Percentiles rank a stretch among this genome's conserved stretches.
These are phyloP conservation scores for Hypomecis atomaria DNA, from an alignment of 2,888 invertebrate genomes.

Conservation along the genomic window DNA sequence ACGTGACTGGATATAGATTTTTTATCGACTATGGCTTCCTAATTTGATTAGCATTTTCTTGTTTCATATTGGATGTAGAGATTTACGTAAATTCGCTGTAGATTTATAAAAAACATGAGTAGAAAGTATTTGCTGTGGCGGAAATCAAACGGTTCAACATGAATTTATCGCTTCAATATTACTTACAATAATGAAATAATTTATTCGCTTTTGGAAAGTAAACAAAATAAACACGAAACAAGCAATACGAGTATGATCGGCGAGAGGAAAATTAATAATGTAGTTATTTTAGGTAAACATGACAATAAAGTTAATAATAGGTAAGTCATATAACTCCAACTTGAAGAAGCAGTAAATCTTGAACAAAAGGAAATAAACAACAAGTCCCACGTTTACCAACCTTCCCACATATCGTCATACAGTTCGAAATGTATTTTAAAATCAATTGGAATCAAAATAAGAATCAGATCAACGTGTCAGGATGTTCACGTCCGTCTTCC, in stretches of 20 bases:
- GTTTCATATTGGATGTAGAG: neutral
- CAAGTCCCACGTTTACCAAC: neutral
- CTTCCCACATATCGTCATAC: neutral
- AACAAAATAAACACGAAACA: too few relatives aligned
- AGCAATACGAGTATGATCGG: too few relatives aligned
- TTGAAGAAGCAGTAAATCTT: too few relatives aligned
- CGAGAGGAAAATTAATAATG: too few relatives aligned
- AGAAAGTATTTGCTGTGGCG: too few relatives aligned
- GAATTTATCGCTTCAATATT: too few relatives aligned
- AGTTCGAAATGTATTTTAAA: conserved; percentile 3
- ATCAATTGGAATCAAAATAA: conserved; percentile 11
- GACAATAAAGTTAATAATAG: too few relatives aligned
- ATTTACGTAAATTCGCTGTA: neutral
- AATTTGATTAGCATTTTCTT: conserved; percentile 15
- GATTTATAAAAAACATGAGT: neutral
- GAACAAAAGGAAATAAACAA: neutral
- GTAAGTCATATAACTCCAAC: too few relatives aligned
- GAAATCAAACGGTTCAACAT: too few relatives aligned
- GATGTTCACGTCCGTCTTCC: conserved; percentile 24
- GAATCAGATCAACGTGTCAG: conserved; percentile 22
- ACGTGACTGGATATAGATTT: conserved; percentile 13
- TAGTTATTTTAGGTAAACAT: too few relatives aligned
- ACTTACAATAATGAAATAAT: too few relatives aligned
- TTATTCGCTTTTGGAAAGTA: too few relatives aligned
- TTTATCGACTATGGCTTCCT: conserved; percentile 17